These are phyloP conservation scores for Napeogenes sylphis DNA, from an alignment of 2,888 invertebrate genomes.

Conservation along the genomic window DNA sequence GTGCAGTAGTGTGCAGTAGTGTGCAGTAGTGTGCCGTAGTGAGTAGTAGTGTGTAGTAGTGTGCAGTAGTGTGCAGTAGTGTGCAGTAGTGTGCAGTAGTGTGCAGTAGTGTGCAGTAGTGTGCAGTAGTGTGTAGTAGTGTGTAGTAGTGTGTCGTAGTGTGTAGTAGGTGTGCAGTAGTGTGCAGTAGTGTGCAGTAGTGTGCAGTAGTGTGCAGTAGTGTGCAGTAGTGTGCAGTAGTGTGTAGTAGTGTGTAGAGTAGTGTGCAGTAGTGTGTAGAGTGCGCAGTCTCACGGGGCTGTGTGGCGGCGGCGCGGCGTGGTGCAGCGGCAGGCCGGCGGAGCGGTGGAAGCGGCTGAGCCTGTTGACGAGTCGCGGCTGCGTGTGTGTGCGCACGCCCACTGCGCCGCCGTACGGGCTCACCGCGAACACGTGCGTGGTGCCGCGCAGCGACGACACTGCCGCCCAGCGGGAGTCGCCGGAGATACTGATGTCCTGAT, in stretches of 20 bases:
- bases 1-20: not conserved
- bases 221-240: slow-evolving; percentile 6
- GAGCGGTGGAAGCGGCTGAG: slow-evolving; percentile 97
- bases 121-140: no score
- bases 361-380: slow-evolving; percentile 94
- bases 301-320: slow-evolving; percentile 61
- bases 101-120: not conserved
- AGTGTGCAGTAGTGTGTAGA: no score
- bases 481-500: slow-evolving; percentile 92
- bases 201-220: no score
- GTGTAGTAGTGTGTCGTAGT: no score
- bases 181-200: not conserved
- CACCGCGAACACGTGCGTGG: slow-evolving; percentile 98
- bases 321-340: slow-evolving; percentile 85
- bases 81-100: slow-evolving; percentile 5
- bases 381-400: slow-evolving; percentile 95
- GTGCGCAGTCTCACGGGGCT: slow-evolving; percentile 38
- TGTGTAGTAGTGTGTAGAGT: no score
- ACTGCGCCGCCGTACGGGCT: slow-evolving; percentile 96
- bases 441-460: slow-evolving; percentile 95
- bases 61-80: no score
- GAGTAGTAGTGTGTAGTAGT: no score
- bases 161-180: no score
- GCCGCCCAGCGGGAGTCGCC: slow-evolving; percentile 98
- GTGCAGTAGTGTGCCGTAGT: no score